phyloP scores from a whole-genome alignment of 2,888 invertebrate species.

The Elaeidobius kamerunicus region DNA sequence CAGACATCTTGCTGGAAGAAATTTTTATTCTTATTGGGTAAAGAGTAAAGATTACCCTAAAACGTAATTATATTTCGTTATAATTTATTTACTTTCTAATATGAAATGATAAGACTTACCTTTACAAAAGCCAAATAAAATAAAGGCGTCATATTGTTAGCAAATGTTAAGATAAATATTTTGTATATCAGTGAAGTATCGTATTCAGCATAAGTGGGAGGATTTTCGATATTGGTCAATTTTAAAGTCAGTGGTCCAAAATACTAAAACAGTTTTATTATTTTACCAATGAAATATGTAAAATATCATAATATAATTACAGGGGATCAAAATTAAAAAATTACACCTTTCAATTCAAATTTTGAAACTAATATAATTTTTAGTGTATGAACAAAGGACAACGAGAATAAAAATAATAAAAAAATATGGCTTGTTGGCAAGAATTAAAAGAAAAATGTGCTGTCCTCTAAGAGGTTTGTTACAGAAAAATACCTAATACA shows the following conservation, averaged over 20 bases:
- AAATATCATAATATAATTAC: too few relatives aligned
- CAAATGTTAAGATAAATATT: conserved; percentile 42
- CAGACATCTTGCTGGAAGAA: conserved; percentile 45
- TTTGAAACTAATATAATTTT: too few relatives aligned
- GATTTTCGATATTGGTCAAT: conserved; percentile 45
- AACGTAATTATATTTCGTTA: conserved; percentile 21
- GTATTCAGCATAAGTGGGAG: conserved; percentile 42
- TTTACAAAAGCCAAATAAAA: conserved; percentile 45
- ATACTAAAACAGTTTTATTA: conserved; percentile 37
- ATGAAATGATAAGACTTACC: conserved; percentile 44
- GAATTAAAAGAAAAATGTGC: too few relatives aligned
- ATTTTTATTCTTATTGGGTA: conserved; percentile 41
- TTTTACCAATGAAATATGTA: too few relatives aligned
- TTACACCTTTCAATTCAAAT: too few relatives aligned
- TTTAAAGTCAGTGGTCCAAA: conserved; percentile 39
- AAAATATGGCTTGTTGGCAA: too few relatives aligned
- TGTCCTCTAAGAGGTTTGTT: too few relatives aligned
- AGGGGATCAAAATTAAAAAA: too few relatives aligned
- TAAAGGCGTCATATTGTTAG: conserved; percentile 43
- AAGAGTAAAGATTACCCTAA: conserved; percentile 50
- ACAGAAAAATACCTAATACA: too few relatives aligned
- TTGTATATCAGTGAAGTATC: conserved; percentile 44
- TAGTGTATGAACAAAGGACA: too few relatives aligned
- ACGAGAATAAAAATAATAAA: too few relatives aligned
- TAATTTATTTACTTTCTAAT: conserved; percentile 33